Evolutionary conservation across 2,797 vertebrate species (phyloP), one percentile per base, ranked within the genome.

Genomic region (Nothura maculosa): DNA sequence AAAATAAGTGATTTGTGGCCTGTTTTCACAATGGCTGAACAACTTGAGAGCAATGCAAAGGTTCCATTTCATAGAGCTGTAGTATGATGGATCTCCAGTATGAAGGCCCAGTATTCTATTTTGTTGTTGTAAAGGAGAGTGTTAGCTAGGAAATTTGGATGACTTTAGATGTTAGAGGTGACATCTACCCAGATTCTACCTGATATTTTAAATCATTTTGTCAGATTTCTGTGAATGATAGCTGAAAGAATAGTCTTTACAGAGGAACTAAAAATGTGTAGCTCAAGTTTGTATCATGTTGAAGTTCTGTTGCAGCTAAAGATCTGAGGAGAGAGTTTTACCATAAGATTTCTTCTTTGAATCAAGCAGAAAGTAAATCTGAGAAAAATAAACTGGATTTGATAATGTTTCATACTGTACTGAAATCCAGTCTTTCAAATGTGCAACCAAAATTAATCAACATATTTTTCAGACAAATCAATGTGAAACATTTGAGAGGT

Each of bases 231-330:
- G 27, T 50, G 50, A 28, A 42, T 21, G 6, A 19, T 58, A 69
- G 22, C 19, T 76, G 12, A 74, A 43, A 43, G 9, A 4, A 8
- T 34, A 43, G 43, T 8, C 54, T 75, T 18, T 1, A 0, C 30
- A 50, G 30, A 43, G 24, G 17, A 60, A 21, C 27, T 52, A 12
- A 73, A 77, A 28, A 28, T 52, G 10, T 28, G 50, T 52, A 52
- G 25, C 72, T 82, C 42, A 57, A 69, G 22, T 15, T 25, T 74
- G 4, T 52, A 11, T 63, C 55, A 8, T 52, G 27, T 72, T 77
- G 75, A 67, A 91, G 81, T 85, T 87, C n/a, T 67, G 7, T 72
- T 52, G 12, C 43, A 72, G 58, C 52, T 86, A 7, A 64, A 72
- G 15, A 36, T 57, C 24, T 1, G 14, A 32, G 30, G 22, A 47